A percentile compares a stretch with the other conserved stretches of the same genome.
These are phyloP conservation scores for Adrianichthys oophorus DNA, from an alignment of 2,797 vertebrate species.

Conservation along the genomic window DNA sequence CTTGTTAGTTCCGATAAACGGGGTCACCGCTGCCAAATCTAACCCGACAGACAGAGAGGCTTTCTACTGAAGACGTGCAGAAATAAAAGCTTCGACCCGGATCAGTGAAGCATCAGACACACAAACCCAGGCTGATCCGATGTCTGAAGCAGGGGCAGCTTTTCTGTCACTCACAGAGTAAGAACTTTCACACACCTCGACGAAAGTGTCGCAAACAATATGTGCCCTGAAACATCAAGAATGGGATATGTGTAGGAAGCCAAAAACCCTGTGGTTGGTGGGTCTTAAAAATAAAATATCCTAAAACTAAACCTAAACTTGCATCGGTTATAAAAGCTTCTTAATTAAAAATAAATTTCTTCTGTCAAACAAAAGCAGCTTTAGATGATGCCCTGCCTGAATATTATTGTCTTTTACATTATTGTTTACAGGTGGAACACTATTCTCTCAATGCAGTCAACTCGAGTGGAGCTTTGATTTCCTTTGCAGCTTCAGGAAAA, in stretches of 20 bases:
- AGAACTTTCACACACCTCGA: constrained; percentile 21
- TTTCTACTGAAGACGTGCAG: constrained; percentile 53
- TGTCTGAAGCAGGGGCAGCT: constrained; percentile 55
- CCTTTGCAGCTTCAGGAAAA: too few relatives aligned
- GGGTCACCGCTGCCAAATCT: constrained; percentile 44
- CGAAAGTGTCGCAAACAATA: constrained; percentile 27
- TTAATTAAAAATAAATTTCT: too few relatives aligned
- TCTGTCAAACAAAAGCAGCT: too few relatives aligned
- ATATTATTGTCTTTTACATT: too few relatives aligned
- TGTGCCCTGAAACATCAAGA: constrained; percentile 9
- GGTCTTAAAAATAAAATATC: too few relatives aligned
- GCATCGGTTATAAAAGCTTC: too few relatives aligned
- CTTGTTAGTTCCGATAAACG: constrained; percentile 34
- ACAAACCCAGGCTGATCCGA: constrained; percentile 49
- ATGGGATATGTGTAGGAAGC: neutral
- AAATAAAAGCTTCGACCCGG: constrained; percentile 69
- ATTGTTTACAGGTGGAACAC: too few relatives aligned
- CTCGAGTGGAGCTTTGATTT: too few relatives aligned
- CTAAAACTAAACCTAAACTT: too few relatives aligned
- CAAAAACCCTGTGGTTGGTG: neutral
- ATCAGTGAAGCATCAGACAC: constrained; percentile 76
- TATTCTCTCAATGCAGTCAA: too few relatives aligned
- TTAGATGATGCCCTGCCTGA: too few relatives aligned
- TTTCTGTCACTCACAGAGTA: constrained; percentile 59
- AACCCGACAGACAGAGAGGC: constrained; percentile 55